Base-by-base conservation (phyloP, 2,113 vertebrate genomes). In the Hipposideros armiger region DNA sequence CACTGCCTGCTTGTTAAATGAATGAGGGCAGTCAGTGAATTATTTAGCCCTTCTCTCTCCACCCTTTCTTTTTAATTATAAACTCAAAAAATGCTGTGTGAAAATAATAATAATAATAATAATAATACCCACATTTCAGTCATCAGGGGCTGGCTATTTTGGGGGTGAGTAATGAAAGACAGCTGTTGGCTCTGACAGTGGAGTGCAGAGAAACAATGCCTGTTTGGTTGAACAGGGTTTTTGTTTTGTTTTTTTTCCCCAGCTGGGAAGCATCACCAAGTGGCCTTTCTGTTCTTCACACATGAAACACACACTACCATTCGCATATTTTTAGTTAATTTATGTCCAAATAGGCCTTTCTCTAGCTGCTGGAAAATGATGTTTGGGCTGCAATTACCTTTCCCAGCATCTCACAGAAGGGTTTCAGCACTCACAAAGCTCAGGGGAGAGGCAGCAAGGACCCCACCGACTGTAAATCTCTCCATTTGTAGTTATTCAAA, bases 261-360 rank as follows among this genome's bases (percentile, higher is more conserved):
- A 98, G 86, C 96, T 95, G 95, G 90, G 78, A 95, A 73, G 94
- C 97, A 19, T 96, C 97, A 97, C 67, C 90, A 97, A 98, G 96
- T 97, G 96, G 97, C 95, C 97, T 98, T 97, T 98, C 93, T 93
- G 94, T 97, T 97, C 97, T 98, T 98, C 97, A 87, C 95, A 98
- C 96, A 96, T 96, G 98, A 98, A 98, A 97, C 96, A 97, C 97
- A 98, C 97, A 98, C 96, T 98, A 97, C 98, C 98, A 96, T 97
- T 96, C 93, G 69, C 98, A 98, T 98, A 98, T 97, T 98, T 98
- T 98, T 98, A 97, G 98, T 98, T 99, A 98, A 98, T 98, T 99
- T 98, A 96, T 98, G 95, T 98, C 98, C 97, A 98, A 98, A 98
- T 98, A 98, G 98, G 98, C 97, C 98, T 98, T 98, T 98, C 95